Conservation (phyloP, 2,888 invertebrate species). For the Anodontia alba region DNA sequence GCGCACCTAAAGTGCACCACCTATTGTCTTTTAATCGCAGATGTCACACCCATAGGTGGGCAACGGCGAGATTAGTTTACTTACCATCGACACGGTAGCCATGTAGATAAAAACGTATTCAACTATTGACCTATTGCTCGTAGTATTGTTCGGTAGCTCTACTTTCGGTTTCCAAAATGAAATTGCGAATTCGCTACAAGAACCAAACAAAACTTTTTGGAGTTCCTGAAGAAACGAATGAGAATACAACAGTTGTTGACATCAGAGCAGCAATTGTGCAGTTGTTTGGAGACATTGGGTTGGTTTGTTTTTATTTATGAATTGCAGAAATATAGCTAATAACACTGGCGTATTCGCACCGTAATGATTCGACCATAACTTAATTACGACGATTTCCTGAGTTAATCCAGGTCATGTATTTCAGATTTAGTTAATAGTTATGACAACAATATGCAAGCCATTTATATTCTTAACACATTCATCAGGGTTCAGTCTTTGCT, state of each 20-base stretch:
- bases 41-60: no score
- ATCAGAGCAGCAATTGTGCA: background rate
- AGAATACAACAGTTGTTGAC: background rate
- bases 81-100: no score
- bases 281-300: background rate
- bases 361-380: background rate
- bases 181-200: conserved; percentile 39
- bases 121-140: no score
- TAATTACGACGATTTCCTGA: no score
- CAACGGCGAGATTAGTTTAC: no score
- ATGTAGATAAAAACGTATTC: no score
- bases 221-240: background rate
- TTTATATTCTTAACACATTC: background rate
- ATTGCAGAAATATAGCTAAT: background rate
- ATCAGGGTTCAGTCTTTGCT: background rate
- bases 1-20: no score
- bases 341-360: background rate
- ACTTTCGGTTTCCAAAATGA: conserved; percentile 34
- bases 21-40: no score
- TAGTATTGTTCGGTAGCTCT: conserved; percentile 4
- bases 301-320: background rate
- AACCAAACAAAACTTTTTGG: background rate
- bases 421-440: no score
- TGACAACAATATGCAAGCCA: background rate
- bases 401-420: no score